A percentile compares a stretch with the other conserved stretches of the same genome.
phyloP scores from a whole-genome alignment of 1,140 invertebrate species.

The Leptopilina boulardi region DNA sequence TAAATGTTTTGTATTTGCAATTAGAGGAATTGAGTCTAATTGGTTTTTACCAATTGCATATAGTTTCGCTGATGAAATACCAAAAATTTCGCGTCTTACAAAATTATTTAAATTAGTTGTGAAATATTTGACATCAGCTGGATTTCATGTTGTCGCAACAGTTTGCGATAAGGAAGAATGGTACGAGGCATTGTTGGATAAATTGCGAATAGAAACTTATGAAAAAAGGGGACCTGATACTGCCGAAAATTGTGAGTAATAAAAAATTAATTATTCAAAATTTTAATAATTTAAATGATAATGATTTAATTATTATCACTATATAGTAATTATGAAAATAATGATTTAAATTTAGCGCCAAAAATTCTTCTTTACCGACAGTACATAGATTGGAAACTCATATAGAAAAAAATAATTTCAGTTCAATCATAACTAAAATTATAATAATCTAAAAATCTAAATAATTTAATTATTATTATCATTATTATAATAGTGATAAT shows the following conservation, averaged over 20 bases:
- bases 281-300: neutral
- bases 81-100: neutral
- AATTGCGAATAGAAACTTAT: neutral
- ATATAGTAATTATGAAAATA: too few species aligned
- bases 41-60: neutral
- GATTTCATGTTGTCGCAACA: neutral
- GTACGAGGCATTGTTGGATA: neutral
- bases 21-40: neutral
- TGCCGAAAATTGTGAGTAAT: neutral
- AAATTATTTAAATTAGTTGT: neutral
- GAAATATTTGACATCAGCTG: neutral
- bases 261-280: too few species aligned
- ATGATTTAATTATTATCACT: too few species aligned
- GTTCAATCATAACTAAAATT: too few species aligned
- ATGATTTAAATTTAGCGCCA: too few species aligned
- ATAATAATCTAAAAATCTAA: neutral
- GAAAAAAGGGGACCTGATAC: neutral
- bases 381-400: too few species aligned
- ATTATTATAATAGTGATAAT: too few species aligned
- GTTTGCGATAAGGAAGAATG: neutral
- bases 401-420: neutral
- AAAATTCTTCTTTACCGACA: neutral
- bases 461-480: too few species aligned
- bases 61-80: neutral
- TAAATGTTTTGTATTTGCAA: neutral